These are phyloP conservation scores for Hyperoplus lanceolatus DNA, from an alignment of 2,797 vertebrate species.

Conservation along the genomic window DNA sequence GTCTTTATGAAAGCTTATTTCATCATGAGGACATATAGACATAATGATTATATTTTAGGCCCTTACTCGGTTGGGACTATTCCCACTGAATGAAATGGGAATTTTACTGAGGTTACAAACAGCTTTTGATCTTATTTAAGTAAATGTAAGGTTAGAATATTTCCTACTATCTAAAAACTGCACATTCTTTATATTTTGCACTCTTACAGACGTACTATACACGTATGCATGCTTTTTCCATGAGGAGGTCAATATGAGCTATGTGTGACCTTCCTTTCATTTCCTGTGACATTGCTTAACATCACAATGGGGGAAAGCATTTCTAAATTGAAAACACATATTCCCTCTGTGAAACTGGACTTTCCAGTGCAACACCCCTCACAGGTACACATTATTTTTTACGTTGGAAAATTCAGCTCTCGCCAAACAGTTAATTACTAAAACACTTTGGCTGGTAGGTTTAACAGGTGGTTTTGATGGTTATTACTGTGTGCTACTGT, in stretches of 20 bases:
- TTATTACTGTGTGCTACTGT: slow-evolving; percentile 18
- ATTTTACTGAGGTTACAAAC: background rate
- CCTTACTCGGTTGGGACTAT: background rate
- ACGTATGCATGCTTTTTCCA: background rate
- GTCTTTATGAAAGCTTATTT: background rate
- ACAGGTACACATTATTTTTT: slow-evolving; percentile 51
- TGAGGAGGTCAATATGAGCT: background rate
- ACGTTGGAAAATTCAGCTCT: slow-evolving; percentile 57
- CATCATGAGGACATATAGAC: background rate
- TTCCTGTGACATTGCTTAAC: slow-evolving; percentile 26
- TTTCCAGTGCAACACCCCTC: slow-evolving; percentile 48
- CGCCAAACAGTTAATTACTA: slow-evolving; percentile 55
- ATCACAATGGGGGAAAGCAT: slow-evolving; percentile 46
- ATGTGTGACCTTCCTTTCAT: slow-evolving; percentile 17
- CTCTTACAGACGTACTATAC: background rate
- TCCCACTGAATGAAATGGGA: background rate
- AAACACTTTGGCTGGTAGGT: slow-evolving; percentile 44
- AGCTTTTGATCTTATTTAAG: background rate
- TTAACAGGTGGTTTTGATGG: slow-evolving; percentile 69
- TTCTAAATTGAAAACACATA: slow-evolving; percentile 36
- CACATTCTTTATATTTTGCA: background rate
- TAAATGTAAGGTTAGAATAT: background rate
- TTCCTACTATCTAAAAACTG: background rate
- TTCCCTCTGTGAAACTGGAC: slow-evolving; percentile 22
- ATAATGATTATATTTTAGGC: background rate